phyloP scores from a whole-genome alignment of 2,113 vertebrate genomes.

The Sus scrofa region DNA sequence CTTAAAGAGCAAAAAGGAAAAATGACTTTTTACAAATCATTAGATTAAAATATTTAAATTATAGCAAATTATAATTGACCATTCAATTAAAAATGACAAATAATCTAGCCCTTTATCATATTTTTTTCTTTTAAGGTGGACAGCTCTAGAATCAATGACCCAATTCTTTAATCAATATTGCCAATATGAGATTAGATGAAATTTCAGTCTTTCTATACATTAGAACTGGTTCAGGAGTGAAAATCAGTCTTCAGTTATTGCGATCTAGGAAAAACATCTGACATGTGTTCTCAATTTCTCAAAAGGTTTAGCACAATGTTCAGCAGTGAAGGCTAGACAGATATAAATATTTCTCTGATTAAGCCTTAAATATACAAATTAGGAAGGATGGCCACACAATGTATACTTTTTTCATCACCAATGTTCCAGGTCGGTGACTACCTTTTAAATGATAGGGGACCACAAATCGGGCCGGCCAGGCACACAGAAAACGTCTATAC shows the following conservation, averaged over 20 bases:
- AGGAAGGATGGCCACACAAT: rapidly evolving
- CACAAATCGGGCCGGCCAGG: neutral
- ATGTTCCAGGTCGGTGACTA: neutral
- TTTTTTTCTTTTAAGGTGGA: neutral
- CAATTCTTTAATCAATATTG: neutral
- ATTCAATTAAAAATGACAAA: neutral
- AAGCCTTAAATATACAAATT: neutral
- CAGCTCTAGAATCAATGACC: neutral
- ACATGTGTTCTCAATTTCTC: neutral
- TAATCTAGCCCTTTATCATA: neutral
- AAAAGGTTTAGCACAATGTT: neutral
- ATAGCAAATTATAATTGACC: neutral
- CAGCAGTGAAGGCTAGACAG: neutral
- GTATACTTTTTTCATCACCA: neutral
- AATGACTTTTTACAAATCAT: neutral
- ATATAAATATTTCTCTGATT: neutral
- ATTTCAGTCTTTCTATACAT: neutral
- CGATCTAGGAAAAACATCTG: neutral
- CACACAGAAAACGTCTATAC: neutral
- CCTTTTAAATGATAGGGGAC: neutral
- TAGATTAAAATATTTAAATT: slow-evolving; percentile 28
- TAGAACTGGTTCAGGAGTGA: neutral
- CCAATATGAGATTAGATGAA: neutral
- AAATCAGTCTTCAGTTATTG: neutral
- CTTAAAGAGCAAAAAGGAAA: slow-evolving; percentile 84